These are phyloP conservation scores for Chelonus formosanus DNA, from an alignment of 2,888 invertebrate species.

Conservation along the genomic window DNA sequence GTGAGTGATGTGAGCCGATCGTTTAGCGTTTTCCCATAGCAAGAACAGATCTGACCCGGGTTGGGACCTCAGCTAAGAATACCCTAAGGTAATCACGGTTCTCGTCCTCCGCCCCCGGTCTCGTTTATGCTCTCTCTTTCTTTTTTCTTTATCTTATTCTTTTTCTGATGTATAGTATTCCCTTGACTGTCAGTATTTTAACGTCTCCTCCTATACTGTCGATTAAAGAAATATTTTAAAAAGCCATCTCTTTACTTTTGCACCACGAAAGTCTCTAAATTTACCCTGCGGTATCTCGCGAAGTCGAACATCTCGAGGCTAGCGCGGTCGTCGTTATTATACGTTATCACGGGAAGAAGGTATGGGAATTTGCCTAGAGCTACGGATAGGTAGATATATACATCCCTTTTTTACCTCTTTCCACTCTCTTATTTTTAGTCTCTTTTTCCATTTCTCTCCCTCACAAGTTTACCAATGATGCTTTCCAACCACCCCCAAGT, in stretches of 20 bases:
- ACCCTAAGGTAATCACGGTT: slow-evolving; percentile 63
- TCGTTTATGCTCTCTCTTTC: slow-evolving; percentile 37
- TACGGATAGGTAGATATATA: slow-evolving; percentile 32
- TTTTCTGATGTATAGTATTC: slow-evolving; percentile 22
- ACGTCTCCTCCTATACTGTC: not conserved
- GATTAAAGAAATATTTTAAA: not conserved
- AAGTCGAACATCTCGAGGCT: slow-evolving; percentile 59
- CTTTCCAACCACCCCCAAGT: slow-evolving; percentile 9
- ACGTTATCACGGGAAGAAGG: slow-evolving; percentile 62
- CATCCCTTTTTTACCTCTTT: slow-evolving; percentile 19
- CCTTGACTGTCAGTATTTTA: not conserved
- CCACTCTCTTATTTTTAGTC: not conserved
- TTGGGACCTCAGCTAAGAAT: slow-evolving; percentile 57
- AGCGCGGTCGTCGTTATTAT: slow-evolving; percentile 62
- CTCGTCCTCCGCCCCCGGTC: slow-evolving; percentile 57
- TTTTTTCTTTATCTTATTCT: slow-evolving; percentile 31
- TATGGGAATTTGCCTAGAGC: slow-evolving; percentile 61
- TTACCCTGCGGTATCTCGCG: slow-evolving; percentile 43
- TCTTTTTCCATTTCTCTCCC: slow-evolving; percentile 21
- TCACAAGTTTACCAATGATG: slow-evolving; percentile 7
- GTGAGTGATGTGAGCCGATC: slow-evolving; percentile 65
- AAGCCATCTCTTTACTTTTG: not conserved
- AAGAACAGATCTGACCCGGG: slow-evolving; percentile 62
- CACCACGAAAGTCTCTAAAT: slow-evolving; percentile 8
- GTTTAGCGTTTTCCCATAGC: slow-evolving; percentile 64